Percentiles rank a stretch among this genome's conserved stretches.
These are phyloP conservation scores for Lagodon rhomboides DNA, from an alignment of 2,797 vertebrate species.

Conservation along the genomic window DNA sequence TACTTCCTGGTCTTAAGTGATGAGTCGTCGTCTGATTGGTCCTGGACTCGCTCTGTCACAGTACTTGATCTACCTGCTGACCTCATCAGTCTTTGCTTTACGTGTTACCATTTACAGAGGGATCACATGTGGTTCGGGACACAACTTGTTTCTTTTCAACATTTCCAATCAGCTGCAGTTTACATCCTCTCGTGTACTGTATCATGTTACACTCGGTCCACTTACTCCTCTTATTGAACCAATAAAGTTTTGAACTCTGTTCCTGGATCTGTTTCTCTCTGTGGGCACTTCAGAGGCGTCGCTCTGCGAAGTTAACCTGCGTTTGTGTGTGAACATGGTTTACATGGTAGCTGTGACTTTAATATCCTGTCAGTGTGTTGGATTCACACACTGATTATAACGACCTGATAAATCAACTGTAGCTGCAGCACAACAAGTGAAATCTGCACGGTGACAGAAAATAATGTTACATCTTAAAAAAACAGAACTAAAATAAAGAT, in stretches of 20 bases:
- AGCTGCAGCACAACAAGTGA: no score
- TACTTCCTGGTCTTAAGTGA: conserved; percentile 23
- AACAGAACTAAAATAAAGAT: no score
- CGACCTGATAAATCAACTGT: no score
- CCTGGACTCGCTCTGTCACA: conserved; percentile 20
- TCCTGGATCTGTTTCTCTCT: neutral
- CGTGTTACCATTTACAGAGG: conserved; percentile 38
- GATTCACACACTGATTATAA: no score
- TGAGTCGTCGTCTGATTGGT: conserved; percentile 10
- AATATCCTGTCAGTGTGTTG: no score
- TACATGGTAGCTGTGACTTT: no score
- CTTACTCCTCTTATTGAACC: conserved; percentile 48
- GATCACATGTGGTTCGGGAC: conserved; percentile 61
- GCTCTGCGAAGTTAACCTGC: no score
- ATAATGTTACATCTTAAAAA: no score
- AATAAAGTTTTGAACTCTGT: conserved; percentile 58
- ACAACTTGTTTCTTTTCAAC: conserved; percentile 47
- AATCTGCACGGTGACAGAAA: no score
- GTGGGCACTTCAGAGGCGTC: no score
- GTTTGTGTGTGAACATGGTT: no score
- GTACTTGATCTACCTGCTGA: conserved; percentile 49
- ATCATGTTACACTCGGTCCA: conserved; percentile 56
- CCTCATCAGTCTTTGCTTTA: conserved; percentile 62
- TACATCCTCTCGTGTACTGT: conserved; percentile 71
- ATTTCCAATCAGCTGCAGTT: conserved; percentile 72